Base-by-base conservation (phyloP, 2,113 vertebrate genomes). In the Nothoprocta pentlandii region DNA sequence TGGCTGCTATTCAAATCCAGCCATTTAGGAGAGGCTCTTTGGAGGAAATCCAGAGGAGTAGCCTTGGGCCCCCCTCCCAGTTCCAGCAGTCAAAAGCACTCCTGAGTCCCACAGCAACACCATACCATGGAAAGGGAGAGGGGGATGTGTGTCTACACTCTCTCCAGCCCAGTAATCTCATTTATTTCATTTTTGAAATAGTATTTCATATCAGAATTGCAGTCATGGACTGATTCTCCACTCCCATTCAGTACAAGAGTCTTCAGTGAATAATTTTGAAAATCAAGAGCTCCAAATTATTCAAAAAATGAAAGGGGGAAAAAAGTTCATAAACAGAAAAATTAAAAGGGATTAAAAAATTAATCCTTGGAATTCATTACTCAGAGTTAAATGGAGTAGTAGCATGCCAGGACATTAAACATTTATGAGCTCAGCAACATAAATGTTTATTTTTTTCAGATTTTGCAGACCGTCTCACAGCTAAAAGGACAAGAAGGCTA, bases 281-380 rank as follows among this genome's bases (percentile, higher is more conserved):
- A 80, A 92, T 21, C 67, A 58, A 25, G 47, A 80, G 32, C 41
- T 93, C 30, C 8, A 66, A 30, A 80, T 85, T 93, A 61, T 25
- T 79, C 30, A 56, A 89, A 70, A 81, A 88, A 87, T 47, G 67
- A 53, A 80, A 77, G 9, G 13, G 25, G 25, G 41, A 44, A 70
- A 30, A 67, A 69, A 46, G 12, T 77, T 82, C 69, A 84, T 64
- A 84, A 94, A 90, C 16, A 89, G 83, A 80, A 92, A 92, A 95
- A 83, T 83, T 84, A 73, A 80, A 6, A 89, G 22, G 23, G 92
- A 96, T 91, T 86, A 93, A 96, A 93, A 93, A 93, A 87, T 87
- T 93, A 96, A 89, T 93, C 46, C 16, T 68, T 92, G 58, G 22
- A 68, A 89, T 94, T 89, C 54, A 87, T 91, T 94, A 69, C 78